Conservation (phyloP, 2,113 vertebrate species). For the human (Homo sapiens) region DNA sequence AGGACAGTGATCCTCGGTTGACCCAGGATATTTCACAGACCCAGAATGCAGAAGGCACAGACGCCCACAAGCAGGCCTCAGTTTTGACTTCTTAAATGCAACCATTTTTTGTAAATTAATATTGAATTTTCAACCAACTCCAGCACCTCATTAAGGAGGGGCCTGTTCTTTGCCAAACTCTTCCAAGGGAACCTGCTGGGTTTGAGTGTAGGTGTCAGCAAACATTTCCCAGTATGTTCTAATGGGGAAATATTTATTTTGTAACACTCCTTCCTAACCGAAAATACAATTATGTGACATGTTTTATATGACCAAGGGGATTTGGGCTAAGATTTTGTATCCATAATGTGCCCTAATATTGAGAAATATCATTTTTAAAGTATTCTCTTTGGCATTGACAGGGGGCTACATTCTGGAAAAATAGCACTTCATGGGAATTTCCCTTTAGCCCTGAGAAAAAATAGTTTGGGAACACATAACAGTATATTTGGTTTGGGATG, state of each 20-base stretch:
- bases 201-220: slow-evolving; percentile 78
- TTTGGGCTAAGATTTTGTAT: slow-evolving; percentile 62
- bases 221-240: slow-evolving; percentile 71
- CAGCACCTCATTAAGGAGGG: slow-evolving; percentile 57
- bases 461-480: not conserved
- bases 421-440: slow-evolving; percentile 25
- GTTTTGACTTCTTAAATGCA: slow-evolving; percentile 55
- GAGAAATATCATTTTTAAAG: slow-evolving; percentile 60
- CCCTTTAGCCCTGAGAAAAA: slow-evolving; percentile 11
- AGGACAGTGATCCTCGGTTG: not conserved
- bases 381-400: not conserved
- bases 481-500: slow-evolving; percentile 20
- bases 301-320: slow-evolving; percentile 78
- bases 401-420: not conserved
- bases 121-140: slow-evolving; percentile 71
- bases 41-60: not conserved
- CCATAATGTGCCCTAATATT: slow-evolving; percentile 70
- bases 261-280: slow-evolving; percentile 71
- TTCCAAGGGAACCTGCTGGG: slow-evolving; percentile 68
- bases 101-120: slow-evolving; percentile 61
- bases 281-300: slow-evolving; percentile 75
- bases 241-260: slow-evolving; percentile 80
- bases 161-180: slow-evolving; percentile 68
- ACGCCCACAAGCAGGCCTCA: not conserved
- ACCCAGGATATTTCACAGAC: slow-evolving; percentile 24